A percentile compares a stretch with the other conserved stretches of the same genome.
Conservation (phyloP, 2,113 vertebrate genomes). For the Toxotes chatareus region DNA sequence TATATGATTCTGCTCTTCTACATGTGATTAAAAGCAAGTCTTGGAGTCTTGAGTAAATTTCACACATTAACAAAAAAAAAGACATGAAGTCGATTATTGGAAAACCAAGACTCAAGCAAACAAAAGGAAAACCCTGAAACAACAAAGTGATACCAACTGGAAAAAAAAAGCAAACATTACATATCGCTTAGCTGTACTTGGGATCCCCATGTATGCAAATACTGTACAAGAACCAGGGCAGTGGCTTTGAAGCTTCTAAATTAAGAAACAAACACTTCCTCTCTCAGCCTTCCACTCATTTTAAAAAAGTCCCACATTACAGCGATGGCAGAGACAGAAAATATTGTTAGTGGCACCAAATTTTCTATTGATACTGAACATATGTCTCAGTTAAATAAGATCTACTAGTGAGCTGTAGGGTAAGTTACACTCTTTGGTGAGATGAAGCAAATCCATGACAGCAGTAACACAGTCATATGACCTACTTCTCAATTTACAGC, state of each 20-base stretch:
- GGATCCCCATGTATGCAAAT: constrained; percentile 63
- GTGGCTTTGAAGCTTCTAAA: constrained; percentile 21
- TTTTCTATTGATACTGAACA: neutral
- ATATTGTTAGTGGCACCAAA: neutral
- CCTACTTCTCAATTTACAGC: neutral
- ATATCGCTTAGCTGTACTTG: neutral
- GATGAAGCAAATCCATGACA: neutral
- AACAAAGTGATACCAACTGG: neutral
- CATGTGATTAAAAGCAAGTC: neutral
- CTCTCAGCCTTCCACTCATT: constrained; percentile 14
- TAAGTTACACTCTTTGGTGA: neutral
- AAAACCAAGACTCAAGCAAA: constrained; percentile 33
- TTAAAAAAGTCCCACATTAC: constrained; percentile 37
- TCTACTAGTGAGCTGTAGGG: no score
- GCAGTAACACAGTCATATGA: neutral
- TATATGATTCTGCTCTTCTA: neutral
- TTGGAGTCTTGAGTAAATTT: constrained; percentile 7
- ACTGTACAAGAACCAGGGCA: constrained; percentile 31
- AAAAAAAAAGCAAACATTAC: constrained; percentile 4
- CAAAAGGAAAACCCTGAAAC: constrained; percentile 39
- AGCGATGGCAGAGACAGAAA: neutral
- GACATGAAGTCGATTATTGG: neutral
- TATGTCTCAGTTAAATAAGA: neutral
- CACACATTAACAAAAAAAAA: neutral
- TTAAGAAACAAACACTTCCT: constrained; percentile 61